Evolutionary conservation across 2,888 invertebrate genomes (phyloP), one percentile per base, ranked within the genome.

Genomic region (Pammene fasciana): DNA sequence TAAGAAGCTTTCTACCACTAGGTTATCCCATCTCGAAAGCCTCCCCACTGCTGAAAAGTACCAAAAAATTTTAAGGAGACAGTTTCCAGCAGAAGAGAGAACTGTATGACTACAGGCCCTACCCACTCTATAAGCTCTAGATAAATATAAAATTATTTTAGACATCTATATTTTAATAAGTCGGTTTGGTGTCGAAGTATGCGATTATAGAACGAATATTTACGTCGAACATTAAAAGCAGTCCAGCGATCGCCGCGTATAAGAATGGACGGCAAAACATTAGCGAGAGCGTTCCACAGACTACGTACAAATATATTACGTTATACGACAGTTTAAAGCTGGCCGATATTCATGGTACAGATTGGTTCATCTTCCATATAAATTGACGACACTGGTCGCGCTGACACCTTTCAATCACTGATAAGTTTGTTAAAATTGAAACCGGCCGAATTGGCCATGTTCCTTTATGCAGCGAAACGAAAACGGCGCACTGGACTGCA

Each of bases 111-210:
- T 70, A 70, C 70, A 67, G 50, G 87, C 87, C 88, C 92, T 92
- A 92, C 83, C 75, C 89, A 82, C 81, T 80, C 92, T 92, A 92
- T 92, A 92, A 92, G 92, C 92, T 92, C 92, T 91, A 92, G 86
- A 84, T 86, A 89, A 86, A 89, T 90, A 88, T 88, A 90, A 86
- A 86, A 90, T 65, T 87, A 88, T 83, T 82, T 86, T 86, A 90
- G 83, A 87, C 85, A 85, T 85, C 83, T 88, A 86, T 84, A 81
- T 79, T 83, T 81, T 81, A 80, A 82, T 81, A 83, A 86, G 79
- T 87, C 80, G 78, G 84, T 87, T 86, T 87, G 84, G 88, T 90
- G 87, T 89, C 84, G 81, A 86, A 87, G 83, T 86, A 83, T 82
- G 86, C 67, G 82, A 81, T 84, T 76, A 77, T 80, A 84, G 82